Evolutionary conservation across 2,113 vertebrate species (phyloP), one percentile per base, ranked within the genome.

Genomic region (Coptodon rendalli): DNA sequence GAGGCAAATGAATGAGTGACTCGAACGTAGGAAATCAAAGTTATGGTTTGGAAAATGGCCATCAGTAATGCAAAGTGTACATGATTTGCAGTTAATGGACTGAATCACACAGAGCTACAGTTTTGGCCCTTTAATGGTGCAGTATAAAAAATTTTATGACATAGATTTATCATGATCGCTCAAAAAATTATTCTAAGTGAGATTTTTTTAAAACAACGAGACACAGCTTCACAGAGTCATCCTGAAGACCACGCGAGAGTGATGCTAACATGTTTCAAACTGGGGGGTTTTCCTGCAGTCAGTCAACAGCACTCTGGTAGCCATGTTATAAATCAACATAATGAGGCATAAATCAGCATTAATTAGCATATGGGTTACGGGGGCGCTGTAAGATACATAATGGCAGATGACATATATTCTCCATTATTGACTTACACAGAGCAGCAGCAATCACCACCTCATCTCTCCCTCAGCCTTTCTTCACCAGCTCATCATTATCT

Each of bases 321-420:
- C 48, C 71, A 57, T 27, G 90, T 87, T 90, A 89, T 94, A 90
- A 93, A 95, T 93, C 92, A 92, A 84, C 91, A 92, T 93, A 94
- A 94, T 94, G 92, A 94, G 93, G 90, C 89, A 94, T 90, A 91
- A 87, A 93, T 94, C 93, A 92, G 88, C 91, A 90, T 90, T 89
- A 93, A 93, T 94, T 92, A 94, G 82, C 92, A 95, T 92, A 91
- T 86, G 89, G 88, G 86, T 91, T 89, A 82, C 29, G 2, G 73
- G 83, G 59, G 88, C 59, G 59, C 81, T 86, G 78, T 90, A 54
- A 89, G 85, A 91, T 85, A 89, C 80, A 80, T 92, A 93, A 93
- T 89, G 91, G 80, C 81, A 92, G 88, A 92, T 87, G 87, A 91
- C 87, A 80, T 93, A 93, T 86, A 93, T 81, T 73, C 90, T 91